Evolutionary conservation across 2,888 invertebrate genomes (phyloP).

Genomic region (Cephus rjabovi): DNA sequence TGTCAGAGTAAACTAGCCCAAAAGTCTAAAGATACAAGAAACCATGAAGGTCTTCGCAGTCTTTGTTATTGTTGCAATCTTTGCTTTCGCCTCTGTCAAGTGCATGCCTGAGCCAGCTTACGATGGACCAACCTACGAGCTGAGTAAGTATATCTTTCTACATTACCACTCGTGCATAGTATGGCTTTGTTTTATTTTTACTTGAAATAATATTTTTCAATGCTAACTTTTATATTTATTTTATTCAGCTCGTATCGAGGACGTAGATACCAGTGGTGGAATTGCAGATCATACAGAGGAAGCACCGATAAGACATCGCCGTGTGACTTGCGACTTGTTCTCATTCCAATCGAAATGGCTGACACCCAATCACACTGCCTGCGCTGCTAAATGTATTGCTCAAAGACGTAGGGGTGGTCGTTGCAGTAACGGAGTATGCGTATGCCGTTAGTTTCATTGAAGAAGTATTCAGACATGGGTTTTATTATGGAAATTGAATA

Average conservation of each 20-base stretch:
- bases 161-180: background rate
- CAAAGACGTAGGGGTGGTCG: constrained; percentile 38
- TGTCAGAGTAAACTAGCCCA: background rate
- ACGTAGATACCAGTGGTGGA: constrained; percentile 18
- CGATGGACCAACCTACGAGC: constrained; percentile 16
- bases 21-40: background rate
- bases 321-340: constrained; percentile 40
- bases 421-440: constrained; percentile 34
- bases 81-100: constrained; percentile 17
- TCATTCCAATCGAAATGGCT: constrained; percentile 36
- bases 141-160: constrained; percentile 16
- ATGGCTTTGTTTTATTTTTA: too few relatives aligned
- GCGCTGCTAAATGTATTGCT: constrained; percentile 35
- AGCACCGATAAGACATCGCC: constrained; percentile 20
- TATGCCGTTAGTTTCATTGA: constrained; percentile 27
- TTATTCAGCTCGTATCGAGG: constrained; percentile 12
- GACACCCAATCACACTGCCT: constrained; percentile 36
- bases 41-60: constrained; percentile 27
- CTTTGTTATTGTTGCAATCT: constrained; percentile 14
- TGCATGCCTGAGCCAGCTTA: constrained; percentile 20
- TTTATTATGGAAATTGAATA: background rate
- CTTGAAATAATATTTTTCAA: too few relatives aligned
- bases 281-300: constrained; percentile 4
- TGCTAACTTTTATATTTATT: too few relatives aligned
- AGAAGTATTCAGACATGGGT: too few relatives aligned